Evolutionary conservation across 2,888 invertebrate genomes (phyloP), one percentile per base, ranked within the genome.

Genomic region (Glyphotaelius pellucidus): DNA sequence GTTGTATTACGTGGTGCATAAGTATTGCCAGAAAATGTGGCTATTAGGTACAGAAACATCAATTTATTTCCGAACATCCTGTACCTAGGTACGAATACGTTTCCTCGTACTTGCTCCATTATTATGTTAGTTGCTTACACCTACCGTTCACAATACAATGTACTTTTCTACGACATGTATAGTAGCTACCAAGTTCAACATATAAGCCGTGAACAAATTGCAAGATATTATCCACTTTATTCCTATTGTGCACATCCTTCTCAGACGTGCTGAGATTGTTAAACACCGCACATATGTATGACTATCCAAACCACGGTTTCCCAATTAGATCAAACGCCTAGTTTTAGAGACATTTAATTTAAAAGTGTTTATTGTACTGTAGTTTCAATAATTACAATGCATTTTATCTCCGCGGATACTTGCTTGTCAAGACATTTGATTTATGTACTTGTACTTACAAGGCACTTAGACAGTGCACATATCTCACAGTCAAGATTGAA

Each of bases 171-270:
- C 2, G 9, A 9, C 35, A 2, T 30, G 32, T 32, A 35, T 4
- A 83, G 81, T 19, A 19, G 7, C 11, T 83, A 11, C 35, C 32
- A 25, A 83, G 35, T 83, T 83, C 83, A 83, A 83, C 32, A 47
- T 52, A 80, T 52, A 80, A 80, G 81, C 80, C 15, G 42, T n/a
- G 83, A 85, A 52, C 47, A 91, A 80, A 90, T 90, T 84, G 90
- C 80, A 85, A 80, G 42, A 81, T 86, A 91, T 91, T 91, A 91
- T 89, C 52, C 91, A 91, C 89, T 91, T 91, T 91, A 90, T 90
- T n/a, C 86, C 85, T 89, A 84, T 79, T 80, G 80, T 91, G 67
- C 85, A 47, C 91, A 90, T 91, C 91, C 91, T 91, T 90, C 89
- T 35, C 80, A 89, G 89, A 86, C 90, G 91, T 80, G 86, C 67